phyloP scores from a whole-genome alignment of 2,888 invertebrate species.

The Drosophila niveifrons region DNA sequence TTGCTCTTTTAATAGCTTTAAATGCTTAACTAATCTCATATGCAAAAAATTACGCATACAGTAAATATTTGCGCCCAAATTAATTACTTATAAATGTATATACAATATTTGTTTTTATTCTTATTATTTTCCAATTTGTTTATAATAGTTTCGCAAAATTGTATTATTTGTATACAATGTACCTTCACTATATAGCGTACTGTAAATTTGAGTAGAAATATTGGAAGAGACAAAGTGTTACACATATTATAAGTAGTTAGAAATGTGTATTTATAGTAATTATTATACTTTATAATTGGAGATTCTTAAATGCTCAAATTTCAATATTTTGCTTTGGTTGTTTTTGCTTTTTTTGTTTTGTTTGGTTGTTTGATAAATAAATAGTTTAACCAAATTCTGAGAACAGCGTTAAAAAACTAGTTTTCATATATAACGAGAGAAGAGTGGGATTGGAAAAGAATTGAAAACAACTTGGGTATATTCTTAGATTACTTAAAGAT shows the following conservation, averaged over 20 bases:
- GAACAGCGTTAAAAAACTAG: background rate
- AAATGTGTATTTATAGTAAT: conserved; percentile 21
- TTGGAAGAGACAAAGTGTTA: conserved; percentile 55
- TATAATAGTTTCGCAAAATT: conserved; percentile 26
- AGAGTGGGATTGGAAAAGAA: background rate
- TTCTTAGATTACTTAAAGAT: conserved; percentile 13
- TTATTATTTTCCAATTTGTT: conserved; percentile 1
- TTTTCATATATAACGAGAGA: background rate
- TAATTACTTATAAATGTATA: conserved; percentile 43
- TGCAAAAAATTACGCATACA: conserved; percentile 53
- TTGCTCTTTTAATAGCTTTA: conserved; percentile 24
- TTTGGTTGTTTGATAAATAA: background rate
- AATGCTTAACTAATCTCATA: conserved; percentile 11
- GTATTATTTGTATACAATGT: conserved; percentile 30
- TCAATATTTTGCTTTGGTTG: conserved; percentile 12
- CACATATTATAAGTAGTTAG: conserved; percentile 14
- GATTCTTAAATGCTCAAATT: conserved; percentile 9
- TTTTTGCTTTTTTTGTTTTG: too few species aligned
- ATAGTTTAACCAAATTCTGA: background rate
- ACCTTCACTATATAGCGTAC: conserved; percentile 19
- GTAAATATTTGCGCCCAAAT: conserved; percentile 42
- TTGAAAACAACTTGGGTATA: conserved; percentile 8
- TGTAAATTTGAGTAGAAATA: conserved; percentile 45
- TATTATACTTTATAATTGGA: conserved; percentile 19
- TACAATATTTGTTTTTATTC: conserved; percentile 19